Base-by-base conservation (phyloP, 1,140 invertebrate species). In the Pogonus chalceus region DNA sequence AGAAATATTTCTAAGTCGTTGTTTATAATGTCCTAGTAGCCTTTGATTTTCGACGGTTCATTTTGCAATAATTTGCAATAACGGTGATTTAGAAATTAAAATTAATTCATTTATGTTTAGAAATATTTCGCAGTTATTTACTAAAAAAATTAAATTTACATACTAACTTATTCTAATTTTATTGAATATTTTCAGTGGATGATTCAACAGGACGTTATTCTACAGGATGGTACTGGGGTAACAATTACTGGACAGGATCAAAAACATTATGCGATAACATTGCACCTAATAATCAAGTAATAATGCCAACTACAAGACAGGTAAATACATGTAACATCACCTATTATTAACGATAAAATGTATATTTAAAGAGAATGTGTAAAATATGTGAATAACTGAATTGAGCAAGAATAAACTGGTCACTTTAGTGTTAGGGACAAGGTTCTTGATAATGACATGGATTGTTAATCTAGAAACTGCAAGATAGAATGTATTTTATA, bases 161-260 rank as follows among this genome's bases (percentile, higher is more conserved):
- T 20, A 20, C 14, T 24, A 26, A 20, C 62, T 61, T 57, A 39
- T 50, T 52, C 51, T 60, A n/a, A n/a, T n/a, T n/a, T n/a, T n/a
- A n/a, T n/a, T n/a, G n/a, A n/a, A n/a, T n/a, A n/a, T n/a, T 76
- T 73, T 1, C 72, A 89, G 87, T 85, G 78, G 82, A 85, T 55
- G 87, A 90, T 69, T 82, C 87, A 16, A 85, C 84, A 62, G 87
- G 87, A 12, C 77, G 84, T 58, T 88, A 87, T 65, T 82, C 83
- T 2, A 82, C 81, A 46, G 83, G 85, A 62, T 88, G 85, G 74
- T 86, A 85, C 68, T 89, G 85, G 81, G 87, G 88, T 23, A 90
- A 90, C 69, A 82, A 82, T 51, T 90, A 85, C 70, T 90, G 86
- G 80, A 79, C 80, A 24, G 87, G 87, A 56, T 90, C 88, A 1